Conservation (phyloP, 2,797 vertebrate genomes). For the Decapterus maruadsi region DNA sequence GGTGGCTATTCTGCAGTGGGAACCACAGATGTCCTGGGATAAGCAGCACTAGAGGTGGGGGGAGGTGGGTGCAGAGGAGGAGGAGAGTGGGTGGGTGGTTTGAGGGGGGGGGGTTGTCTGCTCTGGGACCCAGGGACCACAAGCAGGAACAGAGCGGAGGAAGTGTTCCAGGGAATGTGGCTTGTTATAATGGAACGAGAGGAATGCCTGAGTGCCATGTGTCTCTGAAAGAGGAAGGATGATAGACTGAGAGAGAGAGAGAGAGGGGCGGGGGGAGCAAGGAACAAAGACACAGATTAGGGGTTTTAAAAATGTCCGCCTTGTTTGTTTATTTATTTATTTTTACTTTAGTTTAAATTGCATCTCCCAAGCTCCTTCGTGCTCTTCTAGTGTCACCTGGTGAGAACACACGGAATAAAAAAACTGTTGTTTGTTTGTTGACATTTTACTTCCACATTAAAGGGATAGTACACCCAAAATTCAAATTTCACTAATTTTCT, state of each 20-base stretch:
- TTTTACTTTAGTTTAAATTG: background rate
- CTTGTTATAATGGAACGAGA: conserved; percentile 78
- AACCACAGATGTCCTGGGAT: conserved; percentile 63
- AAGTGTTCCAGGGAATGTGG: conserved; percentile 85
- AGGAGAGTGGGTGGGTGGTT: conserved; percentile 68
- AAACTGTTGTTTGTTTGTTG: no score
- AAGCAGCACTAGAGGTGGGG: conserved; percentile 50
- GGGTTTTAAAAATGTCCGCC: conserved; percentile 9
- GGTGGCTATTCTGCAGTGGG: conserved; percentile 60
- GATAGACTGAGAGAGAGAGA: conserved; percentile 47
- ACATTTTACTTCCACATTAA: no score
- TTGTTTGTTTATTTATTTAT: background rate
- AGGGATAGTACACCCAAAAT: no score
- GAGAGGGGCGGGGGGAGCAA: background rate
- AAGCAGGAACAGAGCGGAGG: conserved; percentile 73
- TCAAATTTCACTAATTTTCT: no score
- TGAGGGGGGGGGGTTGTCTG: conserved; percentile 69
- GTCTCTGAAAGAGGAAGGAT: conserved; percentile 66
- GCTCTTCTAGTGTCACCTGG: no score
- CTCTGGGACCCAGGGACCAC: conserved; percentile 68
- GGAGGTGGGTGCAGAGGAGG: conserved; percentile 57
- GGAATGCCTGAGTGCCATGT: conserved; percentile 82
- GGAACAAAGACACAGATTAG: background rate
- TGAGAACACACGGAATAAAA: no score
- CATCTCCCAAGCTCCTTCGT: no score